Percentiles rank a stretch among this genome's conserved stretches.
phyloP scores from a whole-genome alignment of 2,888 invertebrate genomes.

The Hetaerina titia region DNA sequence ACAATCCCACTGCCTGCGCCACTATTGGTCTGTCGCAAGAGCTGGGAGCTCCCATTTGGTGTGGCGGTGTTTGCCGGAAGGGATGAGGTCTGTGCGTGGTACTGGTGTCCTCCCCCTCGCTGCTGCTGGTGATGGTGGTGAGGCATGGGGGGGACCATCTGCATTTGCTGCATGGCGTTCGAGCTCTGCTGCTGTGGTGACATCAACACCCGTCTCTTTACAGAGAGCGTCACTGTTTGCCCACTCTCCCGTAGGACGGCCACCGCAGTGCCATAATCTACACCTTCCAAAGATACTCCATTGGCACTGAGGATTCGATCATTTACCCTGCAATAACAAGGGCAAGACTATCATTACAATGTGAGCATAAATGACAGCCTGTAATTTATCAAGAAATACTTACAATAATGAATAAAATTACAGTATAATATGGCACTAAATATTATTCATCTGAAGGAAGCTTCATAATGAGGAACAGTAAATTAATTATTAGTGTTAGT shows the following conservation, averaged over 20 bases:
- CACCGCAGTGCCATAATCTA: slow-evolving; percentile 96
- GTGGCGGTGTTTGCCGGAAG: slow-evolving; percentile 44
- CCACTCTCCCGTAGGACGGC: slow-evolving; percentile 95
- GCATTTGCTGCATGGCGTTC: slow-evolving; percentile 60
- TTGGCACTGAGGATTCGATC: slow-evolving; percentile 98
- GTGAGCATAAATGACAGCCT: too few relatives aligned
- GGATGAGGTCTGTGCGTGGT: slow-evolving; percentile 54
- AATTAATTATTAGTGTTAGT: too few relatives aligned
- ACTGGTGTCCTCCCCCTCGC: slow-evolving; percentile 44
- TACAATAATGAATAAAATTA: too few relatives aligned
- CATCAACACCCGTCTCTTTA: slow-evolving; percentile 87
- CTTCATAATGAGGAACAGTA: too few relatives aligned
- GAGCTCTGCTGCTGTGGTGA: slow-evolving; percentile 73
- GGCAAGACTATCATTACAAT: not conserved
- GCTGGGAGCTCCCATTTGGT: slow-evolving; percentile 49
- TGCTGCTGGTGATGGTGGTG: slow-evolving; percentile 46
- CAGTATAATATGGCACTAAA: too few relatives aligned
- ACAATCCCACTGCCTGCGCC: not conserved
- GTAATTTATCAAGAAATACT: too few relatives aligned
- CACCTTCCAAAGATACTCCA: slow-evolving; percentile 96
- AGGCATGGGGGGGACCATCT: slow-evolving; percentile 38
- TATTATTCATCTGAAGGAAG: too few relatives aligned
- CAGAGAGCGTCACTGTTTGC: slow-evolving; percentile 91
- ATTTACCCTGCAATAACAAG: slow-evolving; percentile 87
- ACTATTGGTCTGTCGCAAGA: slow-evolving; percentile 9